Evolutionary conservation across 2,888 invertebrate genomes (phyloP), one percentile per base, ranked within the genome.

Genomic region (Aquatica leii): DNA sequence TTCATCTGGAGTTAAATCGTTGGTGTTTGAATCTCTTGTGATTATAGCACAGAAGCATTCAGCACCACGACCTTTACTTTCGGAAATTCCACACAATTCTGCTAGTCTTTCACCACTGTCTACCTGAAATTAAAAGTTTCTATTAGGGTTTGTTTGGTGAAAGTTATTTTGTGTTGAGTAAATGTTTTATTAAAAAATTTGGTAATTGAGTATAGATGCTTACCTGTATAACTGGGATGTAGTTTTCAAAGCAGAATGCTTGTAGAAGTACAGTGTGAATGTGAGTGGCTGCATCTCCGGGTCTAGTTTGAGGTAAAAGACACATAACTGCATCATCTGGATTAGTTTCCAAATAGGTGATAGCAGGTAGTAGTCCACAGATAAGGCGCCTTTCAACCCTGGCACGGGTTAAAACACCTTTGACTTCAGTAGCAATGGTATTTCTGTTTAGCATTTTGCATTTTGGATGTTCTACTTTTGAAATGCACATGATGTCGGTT

Each of bases 191-290:
- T 1, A 6, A n/a, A n/a, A n/a, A n/a, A n/a, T n/a, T n/a, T n/a
- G 41, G 11, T 52, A 41, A 52, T 41, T 15, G 46, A 59, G 31
- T 17, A 11, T 2, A 3, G 54, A 56, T 71, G 77, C 71, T 82
- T 78, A 89, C 90, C 83, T 90, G 89, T 68, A 92, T 87, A 55
- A 90, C 88, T 73, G 90, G 88, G 74, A 92, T 92, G 70, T 89
- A 90, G 67, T 91, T 91, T 79, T 92, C 92, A 37, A 87, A 89
- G 79, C 92, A 92, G 78, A 90, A 91, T 0, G 92, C 92, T 75
- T 91, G 90, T 31, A 92, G 82, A 0, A 92, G 82, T 3, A 92
- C 91, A 76, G 90, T 90, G 74, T 92, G 91, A 85, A 92, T 90
- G 76, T 92, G 92, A 5, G 89, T 90, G 3, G 90, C 89, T 21